Percentiles rank a stretch among this genome's conserved stretches.
These are phyloP conservation scores for Trinectes maculatus DNA, from an alignment of 2,113 vertebrate species.

Conservation along the genomic window DNA sequence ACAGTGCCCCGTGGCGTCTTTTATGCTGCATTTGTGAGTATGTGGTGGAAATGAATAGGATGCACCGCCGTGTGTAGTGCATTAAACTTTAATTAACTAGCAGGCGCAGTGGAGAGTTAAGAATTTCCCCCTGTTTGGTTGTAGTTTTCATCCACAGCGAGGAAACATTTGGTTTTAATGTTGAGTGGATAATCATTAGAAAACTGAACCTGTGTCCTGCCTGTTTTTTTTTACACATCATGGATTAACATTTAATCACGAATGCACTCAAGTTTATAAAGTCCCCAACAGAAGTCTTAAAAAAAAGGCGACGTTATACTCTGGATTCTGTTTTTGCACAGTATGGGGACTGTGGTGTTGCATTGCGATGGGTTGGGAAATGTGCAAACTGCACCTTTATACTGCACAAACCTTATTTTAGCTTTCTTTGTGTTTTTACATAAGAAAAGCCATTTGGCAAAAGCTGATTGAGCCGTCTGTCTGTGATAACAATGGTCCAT, in stretches of 20 bases:
- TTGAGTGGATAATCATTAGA: constrained; percentile 23
- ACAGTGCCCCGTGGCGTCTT: constrained; percentile 52
- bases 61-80: constrained; percentile 48
- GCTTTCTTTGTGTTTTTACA: too few species aligned
- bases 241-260: constrained; percentile 17
- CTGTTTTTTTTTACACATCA: constrained; percentile 15
- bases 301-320: too few species aligned
- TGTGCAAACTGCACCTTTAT: background rate
- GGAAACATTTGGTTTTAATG: constrained; percentile 9
- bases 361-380: background rate
- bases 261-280: constrained; percentile 15
- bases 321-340: background rate
- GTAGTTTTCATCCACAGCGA: constrained; percentile 21
- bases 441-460: too few species aligned
- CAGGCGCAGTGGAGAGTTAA: constrained; percentile 43
- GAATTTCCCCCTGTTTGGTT: constrained; percentile 38
- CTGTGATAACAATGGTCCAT: constrained; percentile 59
- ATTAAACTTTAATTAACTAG: constrained; percentile 62
- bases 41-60: constrained; percentile 56
- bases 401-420: too few species aligned
- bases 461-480: too few species aligned
- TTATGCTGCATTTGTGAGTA: constrained; percentile 48
- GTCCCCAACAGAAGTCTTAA: too few species aligned
- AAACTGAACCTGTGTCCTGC: constrained; percentile 5
- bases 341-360: background rate